A percentile compares a stretch with the other conserved stretches of the same genome.
Conservation (phyloP, 2,797 vertebrate species). For the Lutra lutra region DNA sequence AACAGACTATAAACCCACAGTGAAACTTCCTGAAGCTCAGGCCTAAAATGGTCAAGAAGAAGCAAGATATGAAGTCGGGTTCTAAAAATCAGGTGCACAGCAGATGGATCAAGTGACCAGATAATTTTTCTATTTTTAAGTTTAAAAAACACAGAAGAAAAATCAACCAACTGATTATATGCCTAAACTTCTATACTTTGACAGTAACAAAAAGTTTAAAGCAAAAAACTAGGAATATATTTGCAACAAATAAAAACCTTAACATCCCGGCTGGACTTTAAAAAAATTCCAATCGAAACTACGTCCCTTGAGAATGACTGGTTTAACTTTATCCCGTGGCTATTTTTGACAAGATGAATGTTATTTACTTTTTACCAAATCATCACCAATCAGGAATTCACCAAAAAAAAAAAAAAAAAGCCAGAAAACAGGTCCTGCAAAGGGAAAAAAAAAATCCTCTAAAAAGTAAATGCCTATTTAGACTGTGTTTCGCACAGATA, state of each 20-base stretch:
- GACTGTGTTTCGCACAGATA: neutral
- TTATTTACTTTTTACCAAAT: constrained; percentile 20
- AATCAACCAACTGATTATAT: neutral
- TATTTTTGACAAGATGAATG: neutral
- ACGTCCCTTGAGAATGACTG: neutral
- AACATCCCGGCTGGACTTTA: neutral
- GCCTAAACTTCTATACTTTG: neutral
- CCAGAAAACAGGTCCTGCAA: neutral
- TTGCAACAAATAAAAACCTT: neutral
- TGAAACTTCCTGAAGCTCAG: neutral
- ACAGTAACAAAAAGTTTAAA: neutral
- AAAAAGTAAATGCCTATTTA: neutral
- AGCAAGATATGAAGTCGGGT: constrained; percentile 1
- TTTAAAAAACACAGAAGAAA: constrained; percentile 34
- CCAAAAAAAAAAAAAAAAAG: neutral
- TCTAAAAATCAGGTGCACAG: constrained; percentile 28
- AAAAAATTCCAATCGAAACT: neutral
- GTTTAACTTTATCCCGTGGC: neutral
- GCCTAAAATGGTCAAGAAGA: neutral
- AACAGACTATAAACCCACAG: neutral
- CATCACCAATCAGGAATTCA: neutral
- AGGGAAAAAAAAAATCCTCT: neutral
- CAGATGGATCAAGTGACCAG: neutral
- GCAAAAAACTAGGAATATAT: constrained; percentile 11
- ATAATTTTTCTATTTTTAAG: constrained; percentile 37